A percentile compares a stretch with the other conserved stretches of the same genome.
Evolutionary conservation across 2,113 vertebrate species (phyloP).

Genomic region (Microcebus griseorufus): DNA sequence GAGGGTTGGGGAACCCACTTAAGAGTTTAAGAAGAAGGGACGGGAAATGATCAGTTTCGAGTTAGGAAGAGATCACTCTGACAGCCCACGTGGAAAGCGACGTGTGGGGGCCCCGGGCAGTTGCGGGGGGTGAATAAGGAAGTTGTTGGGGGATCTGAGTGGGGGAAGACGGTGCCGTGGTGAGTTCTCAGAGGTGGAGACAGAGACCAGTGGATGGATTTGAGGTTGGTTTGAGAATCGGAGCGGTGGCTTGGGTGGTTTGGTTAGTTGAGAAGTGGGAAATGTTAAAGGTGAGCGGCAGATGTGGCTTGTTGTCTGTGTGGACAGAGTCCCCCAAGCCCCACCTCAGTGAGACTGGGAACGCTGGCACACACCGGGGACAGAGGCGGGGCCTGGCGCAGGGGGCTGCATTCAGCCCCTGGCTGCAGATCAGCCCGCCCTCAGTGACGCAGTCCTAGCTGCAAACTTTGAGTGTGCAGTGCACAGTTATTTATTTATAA

Average conservation of each 20-base stretch:
- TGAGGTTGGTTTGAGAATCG: neutral
- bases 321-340: neutral
- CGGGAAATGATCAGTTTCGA: neutral
- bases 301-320: neutral
- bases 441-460: fast-evolving
- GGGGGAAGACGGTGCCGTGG: neutral
- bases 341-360: fast-evolving
- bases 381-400: neutral
- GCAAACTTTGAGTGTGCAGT: neutral
- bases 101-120: neutral
- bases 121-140: too few species aligned
- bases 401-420: neutral
- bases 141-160: neutral
- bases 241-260: neutral
- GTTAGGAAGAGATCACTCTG: neutral
- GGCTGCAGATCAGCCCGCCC: too few species aligned
- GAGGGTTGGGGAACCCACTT: neutral
- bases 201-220: neutral
- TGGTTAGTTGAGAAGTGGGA: neutral
- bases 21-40: neutral
- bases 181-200: neutral
- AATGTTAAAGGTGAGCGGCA: neutral
- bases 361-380: fast-evolving
- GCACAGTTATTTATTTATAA: neutral
- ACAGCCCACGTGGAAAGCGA: neutral